Evolutionary conservation across 2,113 vertebrate genomes (phyloP).

Genomic region (Herpetotheres cachinnans): DNA sequence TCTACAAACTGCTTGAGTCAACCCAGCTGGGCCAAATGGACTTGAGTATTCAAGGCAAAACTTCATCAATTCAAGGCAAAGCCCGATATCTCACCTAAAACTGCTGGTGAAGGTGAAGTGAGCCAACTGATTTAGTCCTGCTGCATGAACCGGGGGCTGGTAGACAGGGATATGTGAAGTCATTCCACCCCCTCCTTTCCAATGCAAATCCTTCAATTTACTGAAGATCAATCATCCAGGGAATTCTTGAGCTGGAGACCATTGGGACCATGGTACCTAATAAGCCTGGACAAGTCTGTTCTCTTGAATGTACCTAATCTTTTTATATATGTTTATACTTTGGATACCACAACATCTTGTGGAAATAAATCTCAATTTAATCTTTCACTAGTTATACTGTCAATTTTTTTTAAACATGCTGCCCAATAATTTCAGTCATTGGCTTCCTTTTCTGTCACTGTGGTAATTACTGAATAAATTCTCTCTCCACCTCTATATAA

Average conservation of each 20-base stretch:
- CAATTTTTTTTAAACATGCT: neutral
- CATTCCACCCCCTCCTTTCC: neutral
- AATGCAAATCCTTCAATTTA: neutral
- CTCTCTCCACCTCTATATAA: neutral
- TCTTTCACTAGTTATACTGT: neutral
- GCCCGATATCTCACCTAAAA: neutral
- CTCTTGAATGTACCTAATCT: neutral
- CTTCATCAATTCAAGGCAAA: neutral
- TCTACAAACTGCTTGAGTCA: neutral
- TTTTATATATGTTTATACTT: neutral
- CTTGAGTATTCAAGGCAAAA: neutral
- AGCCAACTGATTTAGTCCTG: neutral
- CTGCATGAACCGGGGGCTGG: neutral
- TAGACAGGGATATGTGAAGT: neutral
- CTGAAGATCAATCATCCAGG: neutral
- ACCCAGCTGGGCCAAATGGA: neutral
- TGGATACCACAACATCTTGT: neutral
- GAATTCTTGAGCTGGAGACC: neutral
- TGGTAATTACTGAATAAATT: neutral
- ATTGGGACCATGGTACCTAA: neutral
- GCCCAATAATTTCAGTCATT: neutral
- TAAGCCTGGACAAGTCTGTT: neutral
- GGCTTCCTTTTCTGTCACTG: neutral
- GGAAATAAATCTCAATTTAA: neutral
- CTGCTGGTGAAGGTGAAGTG: neutral